phyloP scores from a whole-genome alignment of 2,888 invertebrate species.

The Helleia helle region DNA sequence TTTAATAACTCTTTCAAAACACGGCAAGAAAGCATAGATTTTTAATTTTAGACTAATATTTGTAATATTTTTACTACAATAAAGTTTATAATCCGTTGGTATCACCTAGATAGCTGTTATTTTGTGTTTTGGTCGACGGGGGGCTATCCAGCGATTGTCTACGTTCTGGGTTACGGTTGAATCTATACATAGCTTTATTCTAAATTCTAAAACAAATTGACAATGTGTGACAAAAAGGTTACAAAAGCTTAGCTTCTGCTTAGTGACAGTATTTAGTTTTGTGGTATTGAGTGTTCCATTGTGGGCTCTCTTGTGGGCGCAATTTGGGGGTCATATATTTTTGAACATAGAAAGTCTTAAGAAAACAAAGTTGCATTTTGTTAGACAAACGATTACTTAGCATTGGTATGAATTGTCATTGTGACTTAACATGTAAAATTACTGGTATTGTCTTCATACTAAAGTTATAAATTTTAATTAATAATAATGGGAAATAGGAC shows the following conservation, averaged over 20 bases:
- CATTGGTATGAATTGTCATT: too few species aligned
- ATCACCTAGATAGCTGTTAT: conserved; percentile 29
- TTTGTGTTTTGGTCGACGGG: conserved; percentile 47
- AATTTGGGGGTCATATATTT: conserved; percentile 21
- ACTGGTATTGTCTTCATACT: too few species aligned
- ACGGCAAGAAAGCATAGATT: neutral
- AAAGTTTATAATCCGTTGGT: neutral
- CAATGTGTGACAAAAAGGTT: conserved; percentile 41
- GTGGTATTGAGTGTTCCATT: conserved; percentile 39
- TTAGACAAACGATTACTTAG: too few species aligned
- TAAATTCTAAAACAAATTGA: conserved; percentile 39
- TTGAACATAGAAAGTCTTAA: too few species aligned
- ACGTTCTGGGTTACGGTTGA: conserved; percentile 47
- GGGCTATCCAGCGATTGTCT: conserved; percentile 47
- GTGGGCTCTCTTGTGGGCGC: conserved; percentile 40
- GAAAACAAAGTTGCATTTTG: too few species aligned
- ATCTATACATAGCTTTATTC: conserved; percentile 39
- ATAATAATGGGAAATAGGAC: too few species aligned
- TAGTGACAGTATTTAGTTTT: conserved; percentile 43
- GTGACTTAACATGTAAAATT: too few species aligned
- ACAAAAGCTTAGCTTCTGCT: conserved; percentile 43
- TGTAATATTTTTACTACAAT: neutral
- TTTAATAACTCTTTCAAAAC: conserved; percentile 4
- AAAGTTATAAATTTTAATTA: too few species aligned
- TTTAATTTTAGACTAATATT: neutral